Base-by-base conservation (phyloP, 2,113 vertebrate species). In the Corynorhinus townsendii region DNA sequence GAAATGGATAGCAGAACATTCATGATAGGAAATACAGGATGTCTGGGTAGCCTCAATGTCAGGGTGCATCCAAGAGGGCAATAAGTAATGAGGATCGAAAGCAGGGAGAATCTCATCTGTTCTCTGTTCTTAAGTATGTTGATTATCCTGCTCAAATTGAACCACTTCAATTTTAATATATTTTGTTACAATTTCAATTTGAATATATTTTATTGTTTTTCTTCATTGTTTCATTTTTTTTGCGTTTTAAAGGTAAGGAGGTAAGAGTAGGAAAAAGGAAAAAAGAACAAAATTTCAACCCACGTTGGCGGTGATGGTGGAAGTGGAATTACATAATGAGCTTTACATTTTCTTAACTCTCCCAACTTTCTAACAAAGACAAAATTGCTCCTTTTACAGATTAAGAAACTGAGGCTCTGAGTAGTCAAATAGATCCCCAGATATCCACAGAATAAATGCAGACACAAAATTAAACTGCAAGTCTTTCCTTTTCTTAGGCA, bases 381-480 rank as follows among this genome's bases (percentile, higher is more conserved):
- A 71, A 9, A 64, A 84, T 14, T 62, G 38, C 28, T 94, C 45
- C 52, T 94, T 80, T 77, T 33, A 86, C 10, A 81, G 64, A 86
- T 30, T 52, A 75, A 26, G 66, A 91, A 84, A 96, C 62, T 30
- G 56, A 91, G 90, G 71, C 49, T 92, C 56, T 22, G 80, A 89
- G 75, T 84, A 54, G 8, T 79, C 72, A 94, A 64, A 75, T 0
- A 12, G 76, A 81, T 17, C 30, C 16, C 68, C 22, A 19, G 7
- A 76, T 73, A 28, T 49, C 66, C 82, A 90, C 62, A 66, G 20
- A 89, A n/a, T 71, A 69, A 93, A 91, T 12, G 16, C 66, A 69
- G 56, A 68, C 20, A 81, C 0, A 68, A 47, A 33, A 56, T 76
- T 90, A 52, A 73, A 86, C 45, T n/a, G 5, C 28, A 75, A 68